Percentiles rank a stretch among this genome's conserved stretches.
phyloP scores from a whole-genome alignment of 2,113 vertebrate species.

The Oncorhynchus masou region DNA sequence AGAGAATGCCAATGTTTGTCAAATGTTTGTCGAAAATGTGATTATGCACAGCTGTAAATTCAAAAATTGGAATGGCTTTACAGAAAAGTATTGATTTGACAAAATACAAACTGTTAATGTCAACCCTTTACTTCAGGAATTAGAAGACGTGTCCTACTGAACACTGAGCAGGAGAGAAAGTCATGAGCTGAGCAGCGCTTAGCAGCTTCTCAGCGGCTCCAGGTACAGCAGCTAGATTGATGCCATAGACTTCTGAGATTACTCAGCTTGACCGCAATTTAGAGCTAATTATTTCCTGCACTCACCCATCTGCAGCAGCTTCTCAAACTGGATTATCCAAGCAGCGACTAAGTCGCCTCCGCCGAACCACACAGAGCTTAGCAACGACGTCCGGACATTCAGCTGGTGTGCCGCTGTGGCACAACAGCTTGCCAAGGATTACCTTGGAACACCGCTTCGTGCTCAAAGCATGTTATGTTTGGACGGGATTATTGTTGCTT shows the following conservation, averaged over 20 bases:
- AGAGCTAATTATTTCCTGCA: slow-evolving; percentile 18
- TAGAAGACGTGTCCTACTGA: neutral
- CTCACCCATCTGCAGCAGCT: neutral
- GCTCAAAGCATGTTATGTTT: neutral
- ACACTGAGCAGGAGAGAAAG: neutral
- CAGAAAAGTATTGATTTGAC: neutral
- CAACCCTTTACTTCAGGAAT: neutral
- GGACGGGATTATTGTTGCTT: neutral
- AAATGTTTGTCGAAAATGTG: neutral
- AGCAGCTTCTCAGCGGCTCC: neutral
- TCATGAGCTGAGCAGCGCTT: neutral
- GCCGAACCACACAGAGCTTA: neutral
- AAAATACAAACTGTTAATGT: neutral
- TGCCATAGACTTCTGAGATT: slow-evolving; percentile 5
- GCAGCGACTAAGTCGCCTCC: neutral
- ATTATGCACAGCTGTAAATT: neutral
- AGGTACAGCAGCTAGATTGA: neutral
- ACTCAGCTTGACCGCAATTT: slow-evolving; percentile 24
- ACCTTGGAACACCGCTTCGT: neutral
- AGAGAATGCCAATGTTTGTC: neutral
- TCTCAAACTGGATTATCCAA: slow-evolving; percentile 20
- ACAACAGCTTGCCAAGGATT: neutral
- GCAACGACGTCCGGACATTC: neutral
- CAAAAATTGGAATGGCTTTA: neutral
- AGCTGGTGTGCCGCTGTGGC: neutral